Evolutionary conservation across 2,797 vertebrate species (phyloP), one percentile per base, ranked within the genome.

Genomic region (Euphonia xanthogaster): DNA sequence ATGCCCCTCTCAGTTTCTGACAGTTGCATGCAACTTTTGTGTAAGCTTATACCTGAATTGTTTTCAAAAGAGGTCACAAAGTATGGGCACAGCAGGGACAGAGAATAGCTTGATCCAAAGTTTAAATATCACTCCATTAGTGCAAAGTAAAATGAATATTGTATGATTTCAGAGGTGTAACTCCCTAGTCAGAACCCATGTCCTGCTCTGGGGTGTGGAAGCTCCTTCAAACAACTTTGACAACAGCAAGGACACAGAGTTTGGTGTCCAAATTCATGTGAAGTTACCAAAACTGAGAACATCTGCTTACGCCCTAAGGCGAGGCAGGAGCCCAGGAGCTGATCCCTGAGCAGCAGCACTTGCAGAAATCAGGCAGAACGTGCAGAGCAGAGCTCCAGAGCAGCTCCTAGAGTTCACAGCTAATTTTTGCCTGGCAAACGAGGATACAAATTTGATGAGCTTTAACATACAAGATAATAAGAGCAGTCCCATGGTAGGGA

Each of bases 391-490:
- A 75, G 11, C 65, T 78, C 54, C 66, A 72, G 48, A 45, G 68
- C 55, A 76, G 60, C 70, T 92, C 48, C 14, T 70, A 13, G 3
- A 93, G 73, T 54, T 94, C 66, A 37, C 45, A 50, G 66, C 73
- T 94, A 45, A 73, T 84, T 95, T 94, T 54, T 93, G 87, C 73
- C 70, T 91, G 79, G 62, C 66, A 86, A 93, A 86, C 47, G 50
- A 84, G 79, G 62, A 81, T 80, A 72, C 84, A 93, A 73, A 74
- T 94, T 90, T 96, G 80, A 96, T 93, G 86, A 96, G 91, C 68
- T 90, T 95, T 88, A 96, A 73, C 91, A 45, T 47, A 65, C 27
- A 55, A 61, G 89, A 94, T 89, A 88, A 88, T 88, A 94, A 83
- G 39, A 93, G 80, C 61, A 77, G 60, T 94, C 91, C 82, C 86